Conservation (phyloP, 2,888 invertebrate species). For the Exocentrus adspersus region DNA sequence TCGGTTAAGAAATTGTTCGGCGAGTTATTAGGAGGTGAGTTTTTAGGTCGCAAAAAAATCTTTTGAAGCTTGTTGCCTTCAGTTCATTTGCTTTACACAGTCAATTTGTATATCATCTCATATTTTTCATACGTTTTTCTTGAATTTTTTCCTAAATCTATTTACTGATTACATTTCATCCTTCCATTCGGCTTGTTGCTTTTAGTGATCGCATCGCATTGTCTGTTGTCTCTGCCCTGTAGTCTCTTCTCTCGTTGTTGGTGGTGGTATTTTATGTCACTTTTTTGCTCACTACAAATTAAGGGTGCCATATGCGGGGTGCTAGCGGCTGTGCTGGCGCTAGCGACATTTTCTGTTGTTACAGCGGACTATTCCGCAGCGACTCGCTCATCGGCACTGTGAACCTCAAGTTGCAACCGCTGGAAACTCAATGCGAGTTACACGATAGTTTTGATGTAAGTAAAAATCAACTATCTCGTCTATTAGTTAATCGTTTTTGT, state of each 20-base stretch:
- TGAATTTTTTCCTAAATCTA: too few relatives aligned
- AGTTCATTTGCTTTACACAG: too few relatives aligned
- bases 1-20: too few relatives aligned
- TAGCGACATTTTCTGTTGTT: constrained; percentile 70
- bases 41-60: too few relatives aligned
- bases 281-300: constrained; percentile 42
- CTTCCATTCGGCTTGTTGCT: not conserved
- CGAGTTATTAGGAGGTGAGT: too few relatives aligned
- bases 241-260: constrained; percentile 26
- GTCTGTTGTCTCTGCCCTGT: not conserved
- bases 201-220: constrained; percentile 7
- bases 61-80: too few relatives aligned
- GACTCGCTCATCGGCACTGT: constrained; percentile 87
- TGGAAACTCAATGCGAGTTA: constrained; percentile 87
- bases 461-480: too few relatives aligned
- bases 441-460: constrained; percentile 95
- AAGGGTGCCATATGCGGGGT: constrained; percentile 52
- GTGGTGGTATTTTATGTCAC: constrained; percentile 26
- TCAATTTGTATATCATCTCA: too few relatives aligned
- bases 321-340: constrained; percentile 60
- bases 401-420: constrained; percentile 84
- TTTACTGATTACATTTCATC: too few relatives aligned
- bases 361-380: constrained; percentile 92
- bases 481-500: constrained; percentile 47
- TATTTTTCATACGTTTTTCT: too few relatives aligned